Evolutionary conservation across 2,888 invertebrate genomes (phyloP).

Genomic region (Nymphalis urticae): DNA sequence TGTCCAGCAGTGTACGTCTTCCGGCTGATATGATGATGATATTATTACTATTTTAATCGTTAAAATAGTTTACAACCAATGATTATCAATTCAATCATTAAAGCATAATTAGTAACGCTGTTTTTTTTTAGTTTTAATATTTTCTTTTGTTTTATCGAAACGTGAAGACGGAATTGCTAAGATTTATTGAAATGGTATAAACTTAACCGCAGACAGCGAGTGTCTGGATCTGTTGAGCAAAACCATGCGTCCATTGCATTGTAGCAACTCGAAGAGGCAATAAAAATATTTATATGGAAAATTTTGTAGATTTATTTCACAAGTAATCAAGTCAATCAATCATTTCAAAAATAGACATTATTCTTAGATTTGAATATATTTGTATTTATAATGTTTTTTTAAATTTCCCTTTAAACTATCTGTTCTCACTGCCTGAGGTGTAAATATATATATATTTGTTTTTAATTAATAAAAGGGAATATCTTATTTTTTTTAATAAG

Average conservation of each 20-base stretch:
- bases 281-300: not conserved
- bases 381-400: not conserved
- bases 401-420: too few relatives aligned
- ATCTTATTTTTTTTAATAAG: too few relatives aligned
- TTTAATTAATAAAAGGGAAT: too few relatives aligned
- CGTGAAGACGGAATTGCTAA: constrained; percentile 28
- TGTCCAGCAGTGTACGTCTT: too few relatives aligned
- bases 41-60: too few relatives aligned
- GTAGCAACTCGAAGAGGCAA: constrained; percentile 15
- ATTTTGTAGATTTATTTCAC: not conserved
- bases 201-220: constrained; percentile 39
- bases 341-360: not conserved
- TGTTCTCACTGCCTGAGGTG: too few relatives aligned
- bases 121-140: not conserved
- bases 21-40: too few relatives aligned
- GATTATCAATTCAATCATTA: too few relatives aligned
- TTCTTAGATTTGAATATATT: not conserved
- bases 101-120: too few relatives aligned
- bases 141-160: constrained; percentile 19
- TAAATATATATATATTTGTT: too few relatives aligned
- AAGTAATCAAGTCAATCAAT: not conserved
- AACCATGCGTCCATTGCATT: constrained; percentile 20
- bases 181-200: constrained; percentile 47
- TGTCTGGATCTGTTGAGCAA: constrained; percentile 32
- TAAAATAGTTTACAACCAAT: too few relatives aligned